A percentile compares a stretch with the other conserved stretches of the same genome.
Conservation (phyloP, 2,113 vertebrate genomes). For the Vidua chalybeata region DNA sequence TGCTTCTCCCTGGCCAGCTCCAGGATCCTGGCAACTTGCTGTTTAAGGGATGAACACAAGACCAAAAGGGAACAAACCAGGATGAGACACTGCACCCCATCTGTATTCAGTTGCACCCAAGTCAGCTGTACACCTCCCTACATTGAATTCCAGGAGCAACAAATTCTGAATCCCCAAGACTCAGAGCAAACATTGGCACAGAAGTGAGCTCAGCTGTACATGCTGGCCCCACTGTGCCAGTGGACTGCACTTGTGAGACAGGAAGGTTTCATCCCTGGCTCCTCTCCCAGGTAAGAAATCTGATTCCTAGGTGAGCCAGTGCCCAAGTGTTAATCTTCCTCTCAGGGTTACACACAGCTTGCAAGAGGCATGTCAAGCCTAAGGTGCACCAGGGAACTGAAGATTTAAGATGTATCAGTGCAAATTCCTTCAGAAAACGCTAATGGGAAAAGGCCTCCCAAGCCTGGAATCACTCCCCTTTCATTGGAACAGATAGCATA, state of each 20-base stretch:
- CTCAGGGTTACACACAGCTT: not conserved
- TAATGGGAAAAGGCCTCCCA: not conserved
- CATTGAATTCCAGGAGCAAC: not conserved
- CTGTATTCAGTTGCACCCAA: not conserved
- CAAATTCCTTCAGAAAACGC: not conserved
- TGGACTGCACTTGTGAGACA: not conserved
- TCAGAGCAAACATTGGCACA: not conserved
- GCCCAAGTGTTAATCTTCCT: not conserved
- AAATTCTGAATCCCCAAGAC: not conserved
- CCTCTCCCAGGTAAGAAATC: not conserved
- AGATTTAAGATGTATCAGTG: not conserved
- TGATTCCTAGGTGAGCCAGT: not conserved
- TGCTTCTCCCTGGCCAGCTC: conserved; percentile 90
- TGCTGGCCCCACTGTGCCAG: rapidly evolving
- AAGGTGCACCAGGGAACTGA: not conserved
- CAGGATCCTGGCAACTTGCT: conserved; percentile 87
- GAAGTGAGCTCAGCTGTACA: not conserved
- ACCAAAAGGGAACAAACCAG: not conserved
- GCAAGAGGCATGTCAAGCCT: not conserved
- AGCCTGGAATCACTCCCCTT: not conserved
- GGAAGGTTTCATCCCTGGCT: not conserved
- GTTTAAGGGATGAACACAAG: conserved; percentile 17
- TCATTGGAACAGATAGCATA: rapidly evolving
- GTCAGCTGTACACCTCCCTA: not conserved
- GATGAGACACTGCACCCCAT: not conserved